Evolutionary conservation across 2,888 invertebrate species (phyloP), one percentile per base, ranked within the genome.

Genomic region (Palloptera scutellata): DNA sequence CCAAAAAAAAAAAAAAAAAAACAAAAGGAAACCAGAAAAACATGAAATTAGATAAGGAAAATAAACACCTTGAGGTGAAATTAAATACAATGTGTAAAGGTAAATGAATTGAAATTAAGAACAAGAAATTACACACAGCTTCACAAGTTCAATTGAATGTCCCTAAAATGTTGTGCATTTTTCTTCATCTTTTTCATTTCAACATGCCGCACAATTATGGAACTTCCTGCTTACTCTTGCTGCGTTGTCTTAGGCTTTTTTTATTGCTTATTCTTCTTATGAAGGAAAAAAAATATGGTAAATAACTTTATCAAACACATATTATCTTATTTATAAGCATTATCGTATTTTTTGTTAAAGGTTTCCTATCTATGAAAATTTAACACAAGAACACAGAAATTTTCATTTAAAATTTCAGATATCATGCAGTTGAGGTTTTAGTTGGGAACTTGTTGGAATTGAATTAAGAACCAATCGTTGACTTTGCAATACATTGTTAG

Each of bases 301-400:
- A 83, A 83, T 81, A 84, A 77, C 78, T 80, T 84, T 84, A 84
- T 84, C 84, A 83, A 81, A 79, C 80, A 77, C 78, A 78, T 79
- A 83, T 83, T 83, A 83, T 83, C 84, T 83, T 77, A 77, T 78
- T 81, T 80, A 79, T 81, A 79, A 79, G 79, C 78, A 81, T 79
- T 81, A 81, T 80, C 81, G 79, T 80, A 15, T 55, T 67, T 30
- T 70, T 74, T 73, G 74, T 72, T 72, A 78, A 80, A 80, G 76
- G 78, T 82, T 79, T 79, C 79, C 80, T 79, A 79, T 79, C 79
- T 79, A 81, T 80, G 81, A 73, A 77, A 79, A 80, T 81, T 79
- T 81, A 77, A 52, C 74, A 63, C 61, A 68, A 68, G 67, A 69
- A 70, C 62, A 60, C 68, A 66, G 68, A 67, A 62, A 66, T 65